Conservation (phyloP, 2,888 invertebrate genomes). For the Melikaiella ostensackeni region DNA sequence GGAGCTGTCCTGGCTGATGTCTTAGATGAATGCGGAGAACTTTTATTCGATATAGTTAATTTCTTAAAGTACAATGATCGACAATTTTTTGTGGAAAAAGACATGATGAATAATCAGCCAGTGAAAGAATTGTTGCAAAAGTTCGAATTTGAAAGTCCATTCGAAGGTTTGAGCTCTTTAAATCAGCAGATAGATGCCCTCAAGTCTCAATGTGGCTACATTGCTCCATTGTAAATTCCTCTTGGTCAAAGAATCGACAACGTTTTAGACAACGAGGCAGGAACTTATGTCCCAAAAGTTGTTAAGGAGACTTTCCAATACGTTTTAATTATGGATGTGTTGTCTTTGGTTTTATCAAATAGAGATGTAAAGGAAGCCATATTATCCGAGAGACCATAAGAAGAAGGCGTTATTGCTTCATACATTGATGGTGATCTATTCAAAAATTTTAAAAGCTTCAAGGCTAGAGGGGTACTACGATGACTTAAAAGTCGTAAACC, state of each 20-base stretch:
- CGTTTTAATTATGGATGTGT: conserved; percentile 49
- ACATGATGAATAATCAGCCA: not conserved
- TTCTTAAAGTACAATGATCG: not conserved
- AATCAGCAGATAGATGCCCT: too few species aligned
- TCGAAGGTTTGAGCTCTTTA: conserved; percentile 30
- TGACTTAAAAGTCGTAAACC: too few species aligned
- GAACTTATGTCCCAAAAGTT: conserved; percentile 44
- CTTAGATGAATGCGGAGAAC: too few species aligned
- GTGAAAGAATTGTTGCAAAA: conserved; percentile 17
- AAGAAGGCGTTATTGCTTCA: too few species aligned
- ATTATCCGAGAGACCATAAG: too few species aligned
- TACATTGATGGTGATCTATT: too few species aligned
- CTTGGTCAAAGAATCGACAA: conserved; percentile 45
- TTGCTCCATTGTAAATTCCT: conserved; percentile 38
- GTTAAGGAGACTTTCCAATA: conserved; percentile 49
- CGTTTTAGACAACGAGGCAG: conserved; percentile 36
- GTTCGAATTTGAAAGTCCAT: conserved; percentile 43
- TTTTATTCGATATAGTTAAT: too few species aligned
- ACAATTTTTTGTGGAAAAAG: not conserved
- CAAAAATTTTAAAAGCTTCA: too few species aligned
- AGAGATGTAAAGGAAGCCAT: not conserved
- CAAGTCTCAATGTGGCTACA: not conserved
- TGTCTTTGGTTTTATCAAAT: conserved; percentile 49
- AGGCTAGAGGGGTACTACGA: too few species aligned
- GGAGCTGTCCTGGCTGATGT: too few species aligned